Conservation (phyloP, 1,140 invertebrate species). For the Leptinotarsa lineolata region DNA sequence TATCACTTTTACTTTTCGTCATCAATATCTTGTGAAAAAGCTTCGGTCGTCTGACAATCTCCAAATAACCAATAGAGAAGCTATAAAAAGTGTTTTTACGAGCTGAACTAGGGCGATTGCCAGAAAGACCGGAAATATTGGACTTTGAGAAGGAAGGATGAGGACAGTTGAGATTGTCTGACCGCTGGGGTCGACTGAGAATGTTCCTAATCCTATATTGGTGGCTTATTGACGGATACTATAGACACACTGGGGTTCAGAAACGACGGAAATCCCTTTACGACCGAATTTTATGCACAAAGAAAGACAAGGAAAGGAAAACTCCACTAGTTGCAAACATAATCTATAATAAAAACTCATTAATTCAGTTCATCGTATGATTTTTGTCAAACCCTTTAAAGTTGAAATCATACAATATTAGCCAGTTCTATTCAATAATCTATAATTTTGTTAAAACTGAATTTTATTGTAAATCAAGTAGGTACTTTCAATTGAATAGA, state of each 20-base stretch:
- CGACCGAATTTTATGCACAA: neutral
- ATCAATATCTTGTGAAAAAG: neutral
- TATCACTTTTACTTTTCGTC: slow-evolving; percentile 18
- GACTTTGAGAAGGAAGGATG: slow-evolving; percentile 24
- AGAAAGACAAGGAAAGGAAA: too few relatives aligned
- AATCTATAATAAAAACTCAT: too few relatives aligned
- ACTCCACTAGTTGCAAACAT: too few relatives aligned
- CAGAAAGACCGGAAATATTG: slow-evolving; percentile 25
- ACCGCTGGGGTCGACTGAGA: slow-evolving; percentile 13
- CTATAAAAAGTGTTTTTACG: slow-evolving; percentile 25
- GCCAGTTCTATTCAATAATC: too few relatives aligned
- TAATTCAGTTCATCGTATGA: too few relatives aligned
- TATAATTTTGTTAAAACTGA: too few relatives aligned
- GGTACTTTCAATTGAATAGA: too few relatives aligned
- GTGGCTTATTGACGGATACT: slow-evolving; percentile 18
- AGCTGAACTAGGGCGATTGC: slow-evolving; percentile 3
- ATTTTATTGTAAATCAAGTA: too few relatives aligned
- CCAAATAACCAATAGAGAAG: slow-evolving; percentile 24
- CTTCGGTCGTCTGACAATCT: neutral
- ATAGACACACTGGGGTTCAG: neutral
- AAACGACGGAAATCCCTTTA: slow-evolving; percentile 3
- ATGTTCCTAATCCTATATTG: slow-evolving; percentile 22
- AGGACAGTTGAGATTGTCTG: slow-evolving; percentile 13
- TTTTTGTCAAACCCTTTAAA: too few relatives aligned
- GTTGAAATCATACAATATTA: too few relatives aligned